phyloP scores from a whole-genome alignment of 2,888 invertebrate species.

The Eupithecia pulchellata region DNA sequence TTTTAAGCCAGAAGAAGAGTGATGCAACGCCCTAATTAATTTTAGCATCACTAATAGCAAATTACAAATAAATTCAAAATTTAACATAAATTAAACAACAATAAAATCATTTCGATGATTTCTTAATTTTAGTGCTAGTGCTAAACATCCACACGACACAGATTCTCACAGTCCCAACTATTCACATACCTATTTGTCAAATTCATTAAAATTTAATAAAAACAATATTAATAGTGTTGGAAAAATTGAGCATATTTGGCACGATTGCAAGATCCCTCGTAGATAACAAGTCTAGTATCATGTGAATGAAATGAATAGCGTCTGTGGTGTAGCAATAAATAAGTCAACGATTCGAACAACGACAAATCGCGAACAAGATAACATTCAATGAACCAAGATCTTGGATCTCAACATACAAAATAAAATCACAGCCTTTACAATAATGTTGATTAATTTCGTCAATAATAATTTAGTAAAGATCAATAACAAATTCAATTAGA shows the following conservation, averaged over 20 bases:
- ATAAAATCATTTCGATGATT: constrained; percentile 45
- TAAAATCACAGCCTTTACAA: constrained; percentile 81
- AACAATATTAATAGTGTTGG: constrained; percentile 59
- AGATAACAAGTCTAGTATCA: constrained; percentile 45
- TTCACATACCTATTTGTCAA: constrained; percentile 51
- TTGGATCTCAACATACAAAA: constrained; percentile 72
- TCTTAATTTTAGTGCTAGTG: constrained; percentile 33
- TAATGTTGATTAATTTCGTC: constrained; percentile 55
- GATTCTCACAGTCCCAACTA: constrained; percentile 49
- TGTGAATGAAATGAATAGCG: constrained; percentile 46
- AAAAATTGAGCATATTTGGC: constrained; percentile 79
- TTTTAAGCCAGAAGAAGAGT: constrained; percentile 26
- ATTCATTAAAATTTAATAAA: constrained; percentile 52
- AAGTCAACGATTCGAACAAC: constrained; percentile 28
- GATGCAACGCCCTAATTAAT: constrained; percentile 28
- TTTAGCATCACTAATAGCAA: constrained; percentile 9
- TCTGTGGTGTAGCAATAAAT: constrained; percentile 24
- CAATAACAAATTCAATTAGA: constrained; percentile 56
- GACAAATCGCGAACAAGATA: constrained; percentile 47
- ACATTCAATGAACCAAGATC: constrained; percentile 62
- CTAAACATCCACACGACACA: constrained; percentile 51
- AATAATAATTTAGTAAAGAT: constrained; percentile 39
- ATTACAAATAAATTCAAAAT: constrained; percentile 16
- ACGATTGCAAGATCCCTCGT: constrained; percentile 61
- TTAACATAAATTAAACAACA: constrained; percentile 28